phyloP scores from a whole-genome alignment of 2,113 vertebrate genomes.

The Phalacrocorax brasilianus region DNA sequence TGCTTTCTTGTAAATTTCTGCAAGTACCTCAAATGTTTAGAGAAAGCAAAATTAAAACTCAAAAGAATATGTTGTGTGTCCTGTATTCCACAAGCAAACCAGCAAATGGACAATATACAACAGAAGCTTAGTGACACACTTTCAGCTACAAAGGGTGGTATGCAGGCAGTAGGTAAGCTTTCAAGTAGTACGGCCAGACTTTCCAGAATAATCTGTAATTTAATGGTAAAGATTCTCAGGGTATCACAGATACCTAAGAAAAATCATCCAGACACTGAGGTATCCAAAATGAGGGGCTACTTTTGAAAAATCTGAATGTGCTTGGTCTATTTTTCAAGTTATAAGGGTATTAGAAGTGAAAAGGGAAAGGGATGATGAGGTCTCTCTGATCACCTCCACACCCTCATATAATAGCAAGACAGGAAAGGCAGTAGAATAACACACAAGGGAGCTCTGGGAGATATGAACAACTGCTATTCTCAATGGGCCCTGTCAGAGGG shows the following conservation, averaged over 20 bases:
- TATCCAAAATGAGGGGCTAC: background rate
- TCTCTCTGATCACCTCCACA: background rate
- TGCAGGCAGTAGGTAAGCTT: background rate
- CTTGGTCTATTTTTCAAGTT: background rate
- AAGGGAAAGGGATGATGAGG: background rate
- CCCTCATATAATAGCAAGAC: background rate
- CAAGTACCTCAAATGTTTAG: background rate
- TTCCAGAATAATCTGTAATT: background rate
- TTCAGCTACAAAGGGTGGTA: background rate
- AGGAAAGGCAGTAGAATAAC: background rate
- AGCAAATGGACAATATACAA: background rate
- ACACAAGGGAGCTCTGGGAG: background rate
- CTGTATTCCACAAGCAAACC: background rate
- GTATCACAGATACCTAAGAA: background rate
- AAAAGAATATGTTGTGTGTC: background rate
- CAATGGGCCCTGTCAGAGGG: background rate
- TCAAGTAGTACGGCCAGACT: background rate
- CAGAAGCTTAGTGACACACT: background rate
- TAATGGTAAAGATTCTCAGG: background rate
- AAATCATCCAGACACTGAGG: background rate
- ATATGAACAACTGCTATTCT: background rate
- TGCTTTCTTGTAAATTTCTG: background rate
- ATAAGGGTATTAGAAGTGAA: background rate
- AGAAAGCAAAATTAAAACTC: background rate
- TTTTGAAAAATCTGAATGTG: background rate